Evolutionary conservation across 1,140 invertebrate species (phyloP).

Genomic region (Nomia melanderi): DNA sequence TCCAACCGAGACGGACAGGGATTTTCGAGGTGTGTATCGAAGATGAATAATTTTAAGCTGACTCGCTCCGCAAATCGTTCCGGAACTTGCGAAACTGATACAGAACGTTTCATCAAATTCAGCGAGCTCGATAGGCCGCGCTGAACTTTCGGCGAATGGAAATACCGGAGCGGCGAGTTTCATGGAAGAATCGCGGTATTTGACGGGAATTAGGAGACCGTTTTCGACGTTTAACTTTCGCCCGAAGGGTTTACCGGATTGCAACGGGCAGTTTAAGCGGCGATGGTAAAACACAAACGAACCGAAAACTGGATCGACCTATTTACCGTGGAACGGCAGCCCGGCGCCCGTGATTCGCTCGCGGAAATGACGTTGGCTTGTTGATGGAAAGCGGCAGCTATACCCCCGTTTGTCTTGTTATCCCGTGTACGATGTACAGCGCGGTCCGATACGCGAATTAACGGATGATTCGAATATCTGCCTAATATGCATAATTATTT

Average conservation of each 20-base stretch:
- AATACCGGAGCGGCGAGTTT: not conserved
- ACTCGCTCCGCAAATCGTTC: not conserved
- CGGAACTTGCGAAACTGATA: not conserved
- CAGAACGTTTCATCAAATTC: not conserved
- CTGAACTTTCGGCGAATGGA: not conserved
- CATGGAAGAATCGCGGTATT: not conserved
- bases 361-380: conserved; percentile 10
- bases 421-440: not conserved
- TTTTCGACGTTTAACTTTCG: not conserved
- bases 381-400: conserved; percentile 19
- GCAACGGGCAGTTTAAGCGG: not conserved
- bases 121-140: not conserved
- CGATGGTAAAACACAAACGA: not conserved
- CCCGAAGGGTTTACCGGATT: not conserved
- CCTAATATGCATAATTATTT: conserved; percentile 38
- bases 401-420: conserved; percentile 35
- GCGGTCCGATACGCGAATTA: conserved; percentile 24
- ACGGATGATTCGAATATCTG: conserved; percentile 34
- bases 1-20: no score
- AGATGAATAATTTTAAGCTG: not conserved
- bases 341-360: not conserved
- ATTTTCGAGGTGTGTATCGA: no score
- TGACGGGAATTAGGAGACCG: not conserved
- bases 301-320: conserved; percentile 4
- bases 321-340: not conserved